A percentile compares a stretch with the other conserved stretches of the same genome.
Evolutionary conservation across 2,888 invertebrate genomes (phyloP).

Genomic region (Brachyptera putata): DNA sequence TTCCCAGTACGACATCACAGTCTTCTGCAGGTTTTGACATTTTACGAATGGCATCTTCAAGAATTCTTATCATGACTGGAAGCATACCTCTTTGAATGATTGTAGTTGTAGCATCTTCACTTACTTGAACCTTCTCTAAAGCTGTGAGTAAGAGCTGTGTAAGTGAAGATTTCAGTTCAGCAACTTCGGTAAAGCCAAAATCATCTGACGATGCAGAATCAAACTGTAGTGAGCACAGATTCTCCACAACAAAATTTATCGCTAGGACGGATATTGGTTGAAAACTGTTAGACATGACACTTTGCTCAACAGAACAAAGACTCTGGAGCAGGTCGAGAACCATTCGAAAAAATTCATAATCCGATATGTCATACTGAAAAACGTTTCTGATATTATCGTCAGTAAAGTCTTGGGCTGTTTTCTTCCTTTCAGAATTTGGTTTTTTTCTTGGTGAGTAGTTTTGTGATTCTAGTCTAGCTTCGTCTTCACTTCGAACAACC

Average conservation of each 20-base stretch:
- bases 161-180: constrained; percentile 52
- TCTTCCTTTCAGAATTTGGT: constrained; percentile 35
- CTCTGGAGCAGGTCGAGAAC: constrained; percentile 51
- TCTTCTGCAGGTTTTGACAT: not conserved
- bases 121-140: constrained; percentile 50
- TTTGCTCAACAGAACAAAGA: constrained; percentile 29
- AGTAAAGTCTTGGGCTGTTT: constrained; percentile 48
- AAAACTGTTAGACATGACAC: constrained; percentile 23
- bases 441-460: constrained; percentile 43
- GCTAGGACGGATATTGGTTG: constrained; percentile 55
- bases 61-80: constrained; percentile 56
- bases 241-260: constrained; percentile 57
- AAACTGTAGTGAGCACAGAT: constrained; percentile 58
- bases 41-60: constrained; percentile 51
- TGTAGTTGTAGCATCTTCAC: constrained; percentile 47
- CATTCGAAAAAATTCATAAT: constrained; percentile 54
- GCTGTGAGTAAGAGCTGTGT: constrained; percentile 56
- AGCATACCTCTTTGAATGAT: constrained; percentile 57
- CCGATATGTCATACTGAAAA: constrained; percentile 50
- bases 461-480: constrained; percentile 36
- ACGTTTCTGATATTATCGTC: constrained; percentile 52
- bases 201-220: constrained; percentile 45
- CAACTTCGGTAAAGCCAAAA: constrained; percentile 41
- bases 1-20: not conserved
- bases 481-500: constrained; percentile 48